phyloP scores from a whole-genome alignment of 2,113 vertebrate genomes.

The Ictidomys tridecemlineatus region DNA sequence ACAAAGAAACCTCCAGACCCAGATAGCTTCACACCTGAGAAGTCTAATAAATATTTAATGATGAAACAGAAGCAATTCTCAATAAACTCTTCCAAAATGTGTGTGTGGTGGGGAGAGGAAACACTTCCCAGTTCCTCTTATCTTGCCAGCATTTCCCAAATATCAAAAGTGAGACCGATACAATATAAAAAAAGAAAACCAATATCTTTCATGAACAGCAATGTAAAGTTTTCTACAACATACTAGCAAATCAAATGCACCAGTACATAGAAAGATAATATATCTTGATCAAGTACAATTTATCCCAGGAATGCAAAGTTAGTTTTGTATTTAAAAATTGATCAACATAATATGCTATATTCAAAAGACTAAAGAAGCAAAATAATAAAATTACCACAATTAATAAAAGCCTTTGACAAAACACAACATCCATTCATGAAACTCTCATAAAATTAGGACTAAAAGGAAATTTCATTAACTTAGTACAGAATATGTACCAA shows the following conservation, averaged over 20 bases:
- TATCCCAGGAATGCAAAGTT: neutral
- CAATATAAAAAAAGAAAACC: neutral
- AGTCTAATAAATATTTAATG: slow-evolving; percentile 38
- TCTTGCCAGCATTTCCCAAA: neutral
- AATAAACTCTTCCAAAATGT: neutral
- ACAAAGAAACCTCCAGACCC: neutral
- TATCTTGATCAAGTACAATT: neutral
- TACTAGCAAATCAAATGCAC: neutral
- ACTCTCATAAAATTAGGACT: neutral
- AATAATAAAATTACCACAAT: neutral
- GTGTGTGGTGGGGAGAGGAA: too few relatives aligned
- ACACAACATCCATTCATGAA: neutral
- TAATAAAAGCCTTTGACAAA: neutral
- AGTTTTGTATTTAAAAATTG: neutral
- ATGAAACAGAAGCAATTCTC: neutral
- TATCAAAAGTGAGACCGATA: neutral
- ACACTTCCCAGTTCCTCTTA: neutral
- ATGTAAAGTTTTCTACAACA: neutral
- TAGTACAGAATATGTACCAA: neutral
- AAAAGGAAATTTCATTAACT: neutral
- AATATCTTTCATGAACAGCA: neutral
- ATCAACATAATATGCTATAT: neutral
- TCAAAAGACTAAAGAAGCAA: neutral
- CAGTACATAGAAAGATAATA: too few relatives aligned
- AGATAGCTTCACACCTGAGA: slow-evolving; percentile 25